phyloP scores from a whole-genome alignment of 2,797 vertebrate species.

The Hipposideros larvatus region DNA sequence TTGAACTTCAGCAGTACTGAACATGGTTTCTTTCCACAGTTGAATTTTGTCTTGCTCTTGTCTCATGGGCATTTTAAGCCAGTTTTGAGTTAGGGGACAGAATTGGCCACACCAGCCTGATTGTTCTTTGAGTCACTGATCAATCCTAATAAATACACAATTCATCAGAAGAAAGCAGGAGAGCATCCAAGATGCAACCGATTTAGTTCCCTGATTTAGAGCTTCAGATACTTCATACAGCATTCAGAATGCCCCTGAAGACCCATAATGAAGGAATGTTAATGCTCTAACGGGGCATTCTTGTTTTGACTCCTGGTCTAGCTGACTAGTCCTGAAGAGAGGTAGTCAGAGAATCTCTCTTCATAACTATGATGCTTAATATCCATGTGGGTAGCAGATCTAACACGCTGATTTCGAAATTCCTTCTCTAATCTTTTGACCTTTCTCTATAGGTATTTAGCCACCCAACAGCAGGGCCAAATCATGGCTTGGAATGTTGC shows the following conservation, averaged over 20 bases:
- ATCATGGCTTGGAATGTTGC: neutral
- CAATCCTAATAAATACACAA: neutral
- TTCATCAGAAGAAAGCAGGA: conserved; percentile 2
- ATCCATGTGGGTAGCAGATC: neutral
- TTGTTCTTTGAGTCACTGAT: neutral
- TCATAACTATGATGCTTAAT: neutral
- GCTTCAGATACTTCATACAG: neutral
- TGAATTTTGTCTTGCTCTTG: neutral
- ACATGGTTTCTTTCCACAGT: neutral
- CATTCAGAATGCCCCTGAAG: neutral
- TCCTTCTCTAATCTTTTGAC: neutral
- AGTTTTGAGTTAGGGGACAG: neutral
- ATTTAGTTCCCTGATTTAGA: neutral
- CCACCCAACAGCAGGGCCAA: neutral
- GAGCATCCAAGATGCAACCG: neutral
- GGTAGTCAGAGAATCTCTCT: neutral
- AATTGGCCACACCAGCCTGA: neutral
- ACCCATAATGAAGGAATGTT: fast-evolving
- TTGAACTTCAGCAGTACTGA: neutral
- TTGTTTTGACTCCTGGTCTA: neutral
- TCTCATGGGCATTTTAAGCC: neutral
- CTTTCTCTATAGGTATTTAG: neutral
- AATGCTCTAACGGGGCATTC: neutral
- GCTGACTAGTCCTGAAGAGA: neutral
- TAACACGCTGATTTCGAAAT: neutral